phyloP scores from a whole-genome alignment of 2,113 vertebrate genomes.

The Nothocercus julius region DNA sequence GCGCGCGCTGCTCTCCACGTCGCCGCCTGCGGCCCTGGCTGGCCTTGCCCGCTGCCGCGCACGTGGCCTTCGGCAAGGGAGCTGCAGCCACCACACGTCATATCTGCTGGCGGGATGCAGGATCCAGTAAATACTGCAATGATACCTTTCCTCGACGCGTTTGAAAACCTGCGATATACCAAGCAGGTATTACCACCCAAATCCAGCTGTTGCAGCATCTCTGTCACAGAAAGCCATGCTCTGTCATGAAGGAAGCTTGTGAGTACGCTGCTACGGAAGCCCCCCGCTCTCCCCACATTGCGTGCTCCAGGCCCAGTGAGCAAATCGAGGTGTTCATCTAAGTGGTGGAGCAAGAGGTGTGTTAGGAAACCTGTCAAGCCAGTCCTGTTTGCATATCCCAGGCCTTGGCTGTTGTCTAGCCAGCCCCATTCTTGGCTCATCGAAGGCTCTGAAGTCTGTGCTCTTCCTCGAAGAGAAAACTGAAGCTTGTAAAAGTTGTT shows the following conservation, averaged over 20 bases:
- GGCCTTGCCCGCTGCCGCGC: too few relatives aligned
- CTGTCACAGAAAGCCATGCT: neutral
- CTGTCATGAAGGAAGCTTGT: neutral
- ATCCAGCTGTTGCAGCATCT: neutral
- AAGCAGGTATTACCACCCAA: neutral
- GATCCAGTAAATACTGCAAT: neutral
- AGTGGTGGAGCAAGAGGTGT: rapidly evolving
- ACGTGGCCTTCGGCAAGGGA: too few relatives aligned
- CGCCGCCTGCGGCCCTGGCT: too few relatives aligned
- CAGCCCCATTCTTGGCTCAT: neutral
- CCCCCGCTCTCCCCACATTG: rapidly evolving
- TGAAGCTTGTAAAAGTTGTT: neutral
- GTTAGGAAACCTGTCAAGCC: neutral
- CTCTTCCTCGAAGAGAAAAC: rapidly evolving
- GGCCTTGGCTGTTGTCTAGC: neutral
- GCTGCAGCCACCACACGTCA: neutral
- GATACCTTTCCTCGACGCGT: neutral
- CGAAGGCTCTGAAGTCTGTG: rapidly evolving
- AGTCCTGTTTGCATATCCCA: rapidly evolving
- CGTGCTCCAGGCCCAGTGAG: too few relatives aligned
- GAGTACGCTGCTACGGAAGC: neutral
- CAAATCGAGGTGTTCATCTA: rapidly evolving
- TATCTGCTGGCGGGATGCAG: neutral
- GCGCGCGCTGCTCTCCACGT: too few relatives aligned
- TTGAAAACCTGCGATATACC: neutral